Percentiles rank a stretch among this genome's conserved stretches.
Evolutionary conservation across 1,140 invertebrate genomes (phyloP).

Genomic region (Hermatobates lingyangjiaoensis): DNA sequence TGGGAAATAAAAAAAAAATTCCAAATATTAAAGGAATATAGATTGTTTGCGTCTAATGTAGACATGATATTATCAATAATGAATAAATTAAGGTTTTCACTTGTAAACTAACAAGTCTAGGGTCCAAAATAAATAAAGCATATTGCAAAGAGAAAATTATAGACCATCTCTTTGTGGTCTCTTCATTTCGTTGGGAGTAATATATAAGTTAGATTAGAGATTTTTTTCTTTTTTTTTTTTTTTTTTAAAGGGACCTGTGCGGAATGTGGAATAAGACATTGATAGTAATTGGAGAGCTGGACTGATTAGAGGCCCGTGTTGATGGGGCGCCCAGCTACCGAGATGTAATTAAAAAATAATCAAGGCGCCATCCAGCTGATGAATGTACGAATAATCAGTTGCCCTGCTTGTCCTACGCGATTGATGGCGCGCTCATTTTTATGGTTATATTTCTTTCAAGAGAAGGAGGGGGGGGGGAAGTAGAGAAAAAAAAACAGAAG

Average conservation of each 20-base stretch:
- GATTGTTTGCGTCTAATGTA: slow-evolving; percentile 4
- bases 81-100: background rate
- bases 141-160: background rate
- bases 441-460: too few relatives aligned
- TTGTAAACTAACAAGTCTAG: background rate
- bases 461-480: too few relatives aligned
- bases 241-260: background rate
- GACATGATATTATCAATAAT: slow-evolving; percentile 8
- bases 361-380: too few relatives aligned
- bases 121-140: background rate
- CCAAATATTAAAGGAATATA: background rate
- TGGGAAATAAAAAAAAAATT: slow-evolving; percentile 1
- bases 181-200: background rate
- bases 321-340: too few relatives aligned
- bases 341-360: too few relatives aligned
- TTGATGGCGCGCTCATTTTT: too few relatives aligned
- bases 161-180: background rate
- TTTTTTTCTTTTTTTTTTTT: background rate
- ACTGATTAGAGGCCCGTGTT: too few relatives aligned
- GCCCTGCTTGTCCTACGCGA: too few relatives aligned
- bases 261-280: too few relatives aligned
- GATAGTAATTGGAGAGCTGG: too few relatives aligned
- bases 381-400: too few relatives aligned
- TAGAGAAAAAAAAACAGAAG: too few relatives aligned
- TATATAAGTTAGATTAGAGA: background rate